phyloP scores from a whole-genome alignment of 2,797 vertebrate species.

The Fistularia commersonii region DNA sequence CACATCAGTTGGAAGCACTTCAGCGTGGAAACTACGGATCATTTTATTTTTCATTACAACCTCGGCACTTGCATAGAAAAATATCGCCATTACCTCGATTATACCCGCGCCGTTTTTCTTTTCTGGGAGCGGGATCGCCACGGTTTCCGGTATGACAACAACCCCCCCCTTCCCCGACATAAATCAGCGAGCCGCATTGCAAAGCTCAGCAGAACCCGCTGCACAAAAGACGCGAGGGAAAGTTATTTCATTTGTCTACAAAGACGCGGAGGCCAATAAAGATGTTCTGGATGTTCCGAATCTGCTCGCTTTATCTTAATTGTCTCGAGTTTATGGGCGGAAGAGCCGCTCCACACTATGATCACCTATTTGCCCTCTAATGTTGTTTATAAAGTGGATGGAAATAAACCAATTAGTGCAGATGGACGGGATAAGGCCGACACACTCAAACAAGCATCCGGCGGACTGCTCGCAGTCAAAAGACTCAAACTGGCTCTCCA shows the following conservation, averaged over 20 bases:
- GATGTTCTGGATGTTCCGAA: conserved; percentile 24
- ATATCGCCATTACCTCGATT: conserved; percentile 7
- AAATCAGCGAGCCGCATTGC: conserved; percentile 20
- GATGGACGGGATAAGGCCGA: conserved; percentile 43
- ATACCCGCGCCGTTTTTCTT: conserved; percentile 13
- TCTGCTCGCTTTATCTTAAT: conserved; percentile 52
- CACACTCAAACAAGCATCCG: conserved; percentile 3
- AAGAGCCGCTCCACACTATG: conserved; percentile 40
- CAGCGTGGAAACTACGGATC: conserved; percentile 9
- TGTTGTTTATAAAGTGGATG: conserved; percentile 58
- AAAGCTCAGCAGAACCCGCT: conserved; percentile 21
- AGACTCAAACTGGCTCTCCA: neutral
- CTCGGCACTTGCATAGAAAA: conserved; percentile 7
- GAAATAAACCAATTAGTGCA: conserved; percentile 54
- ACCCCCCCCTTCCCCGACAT: conserved; percentile 8
- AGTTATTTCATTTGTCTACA: conserved; percentile 31
- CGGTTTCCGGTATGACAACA: conserved; percentile 10
- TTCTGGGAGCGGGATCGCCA: conserved; percentile 7
- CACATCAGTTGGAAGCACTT: conserved; percentile 7
- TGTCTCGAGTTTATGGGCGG: conserved; percentile 46
- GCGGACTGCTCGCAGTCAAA: neutral
- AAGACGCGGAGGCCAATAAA: conserved; percentile 30
- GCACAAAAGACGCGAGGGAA: conserved; percentile 17
- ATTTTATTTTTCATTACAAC: conserved; percentile 23
- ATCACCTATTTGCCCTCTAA: conserved; percentile 61